Base-by-base conservation (phyloP, 2,888 invertebrate species). In the Tuberolachnus salignus region DNA sequence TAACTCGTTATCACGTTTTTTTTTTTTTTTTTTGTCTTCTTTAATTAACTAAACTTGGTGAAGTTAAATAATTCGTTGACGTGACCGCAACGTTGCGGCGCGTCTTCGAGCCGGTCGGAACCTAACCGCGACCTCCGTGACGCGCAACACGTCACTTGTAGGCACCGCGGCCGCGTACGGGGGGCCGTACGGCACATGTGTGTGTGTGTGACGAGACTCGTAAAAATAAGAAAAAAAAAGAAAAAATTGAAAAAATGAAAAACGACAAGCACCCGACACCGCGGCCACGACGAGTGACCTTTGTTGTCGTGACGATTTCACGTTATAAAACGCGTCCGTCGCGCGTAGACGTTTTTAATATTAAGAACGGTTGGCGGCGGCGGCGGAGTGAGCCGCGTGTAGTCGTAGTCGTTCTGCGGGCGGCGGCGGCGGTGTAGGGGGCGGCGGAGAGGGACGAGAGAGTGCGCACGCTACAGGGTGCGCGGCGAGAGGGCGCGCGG, bases 91-190 rank as follows among this genome's bases (percentile, higher is more conserved):
- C 13, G 6, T 46, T 10, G 10, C 46, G 46, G 3, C 46, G 46
- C 1, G 10, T 3, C 46, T 13, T 2, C 46, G 46, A 3, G 46
- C 16, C 34, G 42, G 59, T 34, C 61, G 46, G 10, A 46, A 10
- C 10, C 46, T 46, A 46, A 46, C 46, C 34, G n/a, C 34, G 6
- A 59, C 16, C 23, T 23, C 70, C 55, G 0, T 9, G 57, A 71
- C 13, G 71, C 71, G 71, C 71, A 71, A 71, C 71, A 71, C 59
- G 71, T 71, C 71, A 71, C 57, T 71, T 59, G 59, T 59, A 46
- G 46, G 46, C 57, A 4, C 34, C 57, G n/a, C 23, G 23, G 23
- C 26, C 53, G 9, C 26, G n/a, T 55, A 23, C 42, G 42, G 34
- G 8, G 3, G 9, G 9, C 14, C n/a, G n/a, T 3, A 1, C 23